Conservation (phyloP, 2,888 invertebrate genomes). For the Pyrocoelia pectoralis region DNA sequence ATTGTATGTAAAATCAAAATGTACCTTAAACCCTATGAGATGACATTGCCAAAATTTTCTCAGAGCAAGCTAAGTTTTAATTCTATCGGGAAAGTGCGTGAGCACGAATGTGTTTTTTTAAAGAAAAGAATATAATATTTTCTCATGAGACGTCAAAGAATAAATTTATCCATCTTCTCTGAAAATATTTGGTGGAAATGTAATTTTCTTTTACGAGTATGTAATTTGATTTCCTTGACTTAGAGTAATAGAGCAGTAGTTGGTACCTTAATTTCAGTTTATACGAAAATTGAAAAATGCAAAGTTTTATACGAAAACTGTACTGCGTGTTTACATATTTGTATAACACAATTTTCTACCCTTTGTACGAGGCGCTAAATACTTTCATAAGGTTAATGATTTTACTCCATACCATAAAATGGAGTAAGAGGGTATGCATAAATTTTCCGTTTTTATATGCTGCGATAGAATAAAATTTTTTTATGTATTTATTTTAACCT, state of each 20-base stretch:
- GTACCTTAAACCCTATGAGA: no score
- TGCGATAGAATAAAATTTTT: no score
- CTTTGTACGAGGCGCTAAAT: no score
- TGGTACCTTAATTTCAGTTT: background rate
- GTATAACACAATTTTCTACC: no score
- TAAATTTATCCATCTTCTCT: conserved; percentile 1
- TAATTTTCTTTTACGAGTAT: background rate
- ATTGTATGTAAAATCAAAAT: no score
- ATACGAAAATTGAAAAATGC: background rate
- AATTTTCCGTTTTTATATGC: no score
- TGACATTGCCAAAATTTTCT: background rate
- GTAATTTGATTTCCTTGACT: background rate
- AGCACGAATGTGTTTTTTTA: background rate
- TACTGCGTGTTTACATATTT: no score
- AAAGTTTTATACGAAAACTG: background rate
- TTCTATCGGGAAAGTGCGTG: background rate
- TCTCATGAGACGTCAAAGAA: conserved; percentile 1
- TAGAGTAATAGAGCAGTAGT: background rate
- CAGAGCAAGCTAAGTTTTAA: background rate
- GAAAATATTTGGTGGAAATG: background rate
- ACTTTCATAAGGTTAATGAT: no score
- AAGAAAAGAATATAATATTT: conserved; percentile 1
- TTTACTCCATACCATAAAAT: no score
- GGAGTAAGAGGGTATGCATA: no score
- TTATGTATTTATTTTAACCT: no score